A percentile compares a stretch with the other conserved stretches of the same genome.
Conservation (phyloP, 2,797 vertebrate species). For the Labroides dimidiatus region DNA sequence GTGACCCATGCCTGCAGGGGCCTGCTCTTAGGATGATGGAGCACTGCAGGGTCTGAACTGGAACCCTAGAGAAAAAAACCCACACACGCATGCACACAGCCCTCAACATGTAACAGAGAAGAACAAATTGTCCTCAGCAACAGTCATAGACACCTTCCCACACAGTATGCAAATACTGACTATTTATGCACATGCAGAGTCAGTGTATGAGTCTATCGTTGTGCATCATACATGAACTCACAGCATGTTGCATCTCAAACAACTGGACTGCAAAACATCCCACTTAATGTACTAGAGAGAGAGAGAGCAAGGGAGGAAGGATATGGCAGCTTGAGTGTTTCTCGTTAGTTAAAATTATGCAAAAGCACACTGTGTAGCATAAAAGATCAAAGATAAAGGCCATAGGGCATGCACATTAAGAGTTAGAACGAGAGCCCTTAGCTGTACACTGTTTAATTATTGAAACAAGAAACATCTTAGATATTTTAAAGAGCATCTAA, state of each 20-base stretch:
- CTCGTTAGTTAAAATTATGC: slow-evolving; percentile 75
- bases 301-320: slow-evolving; percentile 49
- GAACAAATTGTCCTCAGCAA: slow-evolving; percentile 31
- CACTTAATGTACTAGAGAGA: slow-evolving; percentile 41
- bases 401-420: slow-evolving; percentile 82
- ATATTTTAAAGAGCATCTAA: slow-evolving; percentile 79
- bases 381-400: slow-evolving; percentile 85
- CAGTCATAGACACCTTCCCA: slow-evolving; percentile 26
- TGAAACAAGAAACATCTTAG: slow-evolving; percentile 83
- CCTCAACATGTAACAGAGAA: slow-evolving; percentile 8
- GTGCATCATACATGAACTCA: slow-evolving; percentile 42
- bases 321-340: slow-evolving; percentile 67
- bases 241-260: slow-evolving; percentile 32
- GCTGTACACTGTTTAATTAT: slow-evolving; percentile 83
- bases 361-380: slow-evolving; percentile 73
- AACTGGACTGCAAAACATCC: slow-evolving; percentile 40
- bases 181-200: slow-evolving; percentile 27
- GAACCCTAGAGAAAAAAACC: slow-evolving; percentile 18
- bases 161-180: slow-evolving; percentile 51
- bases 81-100: not conserved
- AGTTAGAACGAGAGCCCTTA: slow-evolving; percentile 80
- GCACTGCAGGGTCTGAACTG: slow-evolving; percentile 33
- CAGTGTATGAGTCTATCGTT: slow-evolving; percentile 28
- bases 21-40: slow-evolving; percentile 36
- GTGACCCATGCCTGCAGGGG: slow-evolving; percentile 54